Evolutionary conservation across 2,888 invertebrate genomes (phyloP), one percentile per base, ranked within the genome.

Genomic region (Boloria selene): DNA sequence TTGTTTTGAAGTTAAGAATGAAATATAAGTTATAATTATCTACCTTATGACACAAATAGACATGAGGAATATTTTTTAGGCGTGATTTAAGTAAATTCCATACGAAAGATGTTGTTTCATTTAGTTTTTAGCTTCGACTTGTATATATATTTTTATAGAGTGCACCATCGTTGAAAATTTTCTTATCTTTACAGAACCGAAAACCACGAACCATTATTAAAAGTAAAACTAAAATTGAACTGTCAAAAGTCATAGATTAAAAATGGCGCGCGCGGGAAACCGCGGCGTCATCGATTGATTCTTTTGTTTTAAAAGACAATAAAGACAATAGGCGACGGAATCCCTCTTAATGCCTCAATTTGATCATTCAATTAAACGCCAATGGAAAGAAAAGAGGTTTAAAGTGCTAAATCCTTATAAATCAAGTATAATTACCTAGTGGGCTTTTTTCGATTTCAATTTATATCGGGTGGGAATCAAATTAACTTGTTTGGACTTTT

Each of bases 351-450:
- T 79, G 77, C 80, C 78, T 73, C 83, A 85, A 86, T 88, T 86
- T 87, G 82, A 86, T 87, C 89, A 83, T 87, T 85, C 88, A 87
- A 89, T 90, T 90, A 85, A 86, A 82, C 84, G 77, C 79, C 83
- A 88, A 88, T 85, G 77, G 82, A 81, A 82, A 84, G 85, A 88
- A 90, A 89, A 87, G 88, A 88, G 90, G 88, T 88, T 88, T 87
- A 85, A 77, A 83, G 77, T 81, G 82, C 72, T 79, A 84, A 83
- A 82, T 82, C 80, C 80, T 73, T 77, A 89, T 89, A 89, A 90
- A 90, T 90, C 90, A 90, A 81, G 80, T 77, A 80, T 85, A 83
- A 69, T 69, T 69, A 65, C 62, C 44, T 60, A 53, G 54, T 47
- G 61, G 42, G 55, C 22, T 60, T 53, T 49, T 59, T 67, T 67